Evolutionary conservation across 2,888 invertebrate species (phyloP), one percentile per base, ranked within the genome.

Genomic region (Drosophila nr. medialis): DNA sequence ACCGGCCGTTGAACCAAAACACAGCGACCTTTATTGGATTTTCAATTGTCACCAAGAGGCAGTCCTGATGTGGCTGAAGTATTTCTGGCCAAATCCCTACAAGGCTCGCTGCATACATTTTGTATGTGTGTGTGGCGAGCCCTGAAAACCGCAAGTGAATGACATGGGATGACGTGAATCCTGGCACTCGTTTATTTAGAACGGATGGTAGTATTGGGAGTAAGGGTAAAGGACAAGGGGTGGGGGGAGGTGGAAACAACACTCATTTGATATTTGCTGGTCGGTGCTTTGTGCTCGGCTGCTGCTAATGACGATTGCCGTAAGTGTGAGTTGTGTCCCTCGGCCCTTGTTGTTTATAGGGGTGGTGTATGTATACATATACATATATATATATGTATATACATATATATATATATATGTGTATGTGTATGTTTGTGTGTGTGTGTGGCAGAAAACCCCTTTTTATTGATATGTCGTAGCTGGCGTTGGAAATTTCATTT

Each of bases 301-400:
- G 54, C 82, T 86, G 90, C 86, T 86, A 86, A 86, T 86, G 86
- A 86, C 88, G 90, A 85, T 80, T 80, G 77, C 87, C 76, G 64
- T 38, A 67, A 73, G 73, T 76, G 78, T 59, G 71, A 76, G 50
- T 62, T 62, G 73, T 77, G 64, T 65, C 55, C 27, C 45, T 53
- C 10, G 32, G 49, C 15, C 45, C 45, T 50, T 55, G 51, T 70
- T 77, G 73, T 67, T 80, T 72, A 62, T 69, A 63, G 30, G 15
- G 45, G 45, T 45, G 21, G 2, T 11, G 10, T 21, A 45, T 8
- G 21, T 15, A 21, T 21, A 0, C 4, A 21, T 21, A 7, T 21
- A 21, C 0, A 42, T 0, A 2, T 7, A 21, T 5, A 29, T 0
- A 29, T 6, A 1, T 29, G 4, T 7, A 4, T 34, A 6, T 13